Percentiles rank a stretch among this genome's conserved stretches.
Evolutionary conservation across 2,888 invertebrate genomes (phyloP).

Genomic region (Platypus cylindrus): DNA sequence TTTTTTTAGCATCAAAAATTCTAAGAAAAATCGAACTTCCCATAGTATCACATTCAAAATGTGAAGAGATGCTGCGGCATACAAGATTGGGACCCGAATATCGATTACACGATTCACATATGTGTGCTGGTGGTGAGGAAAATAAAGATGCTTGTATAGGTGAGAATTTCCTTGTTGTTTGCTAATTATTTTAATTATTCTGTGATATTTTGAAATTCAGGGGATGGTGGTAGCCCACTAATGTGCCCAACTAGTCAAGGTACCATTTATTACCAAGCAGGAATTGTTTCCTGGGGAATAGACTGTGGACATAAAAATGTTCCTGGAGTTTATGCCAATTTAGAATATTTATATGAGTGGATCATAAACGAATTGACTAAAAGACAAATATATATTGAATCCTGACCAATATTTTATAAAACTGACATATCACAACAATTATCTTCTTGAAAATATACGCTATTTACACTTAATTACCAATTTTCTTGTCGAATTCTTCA

Average conservation of each 20-base stretch:
- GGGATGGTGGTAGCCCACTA: slow-evolving; percentile 23
- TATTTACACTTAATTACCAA: background rate
- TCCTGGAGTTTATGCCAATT: slow-evolving; percentile 71
- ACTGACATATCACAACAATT: background rate
- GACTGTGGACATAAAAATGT: slow-evolving; percentile 59
- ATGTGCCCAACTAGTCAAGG: slow-evolving; percentile 36
- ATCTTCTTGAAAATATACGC: background rate
- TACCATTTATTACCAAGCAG: slow-evolving; percentile 53
- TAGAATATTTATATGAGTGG: slow-evolving; percentile 56
- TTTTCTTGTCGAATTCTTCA: slow-evolving; percentile 12
- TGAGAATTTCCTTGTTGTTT: background rate
- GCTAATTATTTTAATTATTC: no score
- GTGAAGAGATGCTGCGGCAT: slow-evolving; percentile 45
- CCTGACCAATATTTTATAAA: background rate
- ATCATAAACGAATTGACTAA: slow-evolving; percentile 38
- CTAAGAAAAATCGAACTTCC: slow-evolving; percentile 61
- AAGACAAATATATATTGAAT: slow-evolving; percentile 9
- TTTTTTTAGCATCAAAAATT: slow-evolving; percentile 8
- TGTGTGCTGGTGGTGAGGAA: slow-evolving; percentile 66
- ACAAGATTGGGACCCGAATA: slow-evolving; percentile 56
- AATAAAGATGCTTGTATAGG: slow-evolving; percentile 57
- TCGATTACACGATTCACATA: slow-evolving; percentile 52
- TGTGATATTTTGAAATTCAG: no score
- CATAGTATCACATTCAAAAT: slow-evolving; percentile 45
- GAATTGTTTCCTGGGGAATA: slow-evolving; percentile 84